Conservation (phyloP, 2,797 vertebrate genomes). For the Tapera naevia region DNA sequence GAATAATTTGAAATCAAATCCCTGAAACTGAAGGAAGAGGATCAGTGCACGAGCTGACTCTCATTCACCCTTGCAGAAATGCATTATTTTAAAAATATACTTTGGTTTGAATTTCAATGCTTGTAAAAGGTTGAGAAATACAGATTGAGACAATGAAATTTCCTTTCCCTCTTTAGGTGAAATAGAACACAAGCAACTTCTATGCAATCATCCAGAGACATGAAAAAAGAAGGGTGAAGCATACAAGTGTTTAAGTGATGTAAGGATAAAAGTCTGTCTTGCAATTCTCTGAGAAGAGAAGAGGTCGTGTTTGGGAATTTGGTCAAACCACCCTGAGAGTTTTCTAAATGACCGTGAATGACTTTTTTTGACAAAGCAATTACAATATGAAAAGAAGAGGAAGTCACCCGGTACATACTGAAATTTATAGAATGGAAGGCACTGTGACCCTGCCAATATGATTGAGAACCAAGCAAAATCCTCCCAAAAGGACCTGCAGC, state of each 20-base stretch:
- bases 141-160: slow-evolving; percentile 33
- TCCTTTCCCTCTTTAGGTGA: slow-evolving; percentile 5
- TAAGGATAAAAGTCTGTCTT: slow-evolving; percentile 20
- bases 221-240: not conserved
- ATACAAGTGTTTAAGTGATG: not conserved
- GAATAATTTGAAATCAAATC: slow-evolving; percentile 4
- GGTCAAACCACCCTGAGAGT: not conserved
- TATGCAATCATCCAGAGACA: not conserved
- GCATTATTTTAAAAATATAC: not conserved
- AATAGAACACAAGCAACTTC: not conserved
- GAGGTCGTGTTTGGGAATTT: not conserved
- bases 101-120: slow-evolving; percentile 13
- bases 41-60: not conserved
- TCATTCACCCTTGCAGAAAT: not conserved
- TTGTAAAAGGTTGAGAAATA: slow-evolving; percentile 27
- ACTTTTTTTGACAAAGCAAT: slow-evolving; percentile 55
- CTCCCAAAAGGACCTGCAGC: not conserved
- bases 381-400: slow-evolving; percentile 54
- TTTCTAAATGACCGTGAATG: slow-evolving; percentile 15
- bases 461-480: not conserved
- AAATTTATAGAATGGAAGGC: slow-evolving; percentile 9
- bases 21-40: not conserved
- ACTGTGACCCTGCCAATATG: slow-evolving; percentile 19
- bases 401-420: not conserved
- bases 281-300: not conserved